Evolutionary conservation across 2,797 vertebrate species (phyloP), one percentile per base, ranked within the genome.

Genomic region (Podarcis lilfordi): DNA sequence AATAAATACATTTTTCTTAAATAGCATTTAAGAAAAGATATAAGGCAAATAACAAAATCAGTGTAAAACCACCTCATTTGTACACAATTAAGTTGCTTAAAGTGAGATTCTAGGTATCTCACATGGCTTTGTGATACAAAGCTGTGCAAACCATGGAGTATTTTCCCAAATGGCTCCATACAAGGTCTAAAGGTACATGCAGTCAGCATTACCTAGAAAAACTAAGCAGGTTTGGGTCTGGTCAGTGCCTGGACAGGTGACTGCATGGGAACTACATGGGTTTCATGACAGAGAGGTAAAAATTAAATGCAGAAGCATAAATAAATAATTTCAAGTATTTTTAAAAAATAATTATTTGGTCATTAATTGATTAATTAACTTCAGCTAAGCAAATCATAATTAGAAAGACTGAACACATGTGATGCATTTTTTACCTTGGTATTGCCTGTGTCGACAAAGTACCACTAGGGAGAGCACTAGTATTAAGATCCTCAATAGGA

Each of bases 401-500:
- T 8, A 84, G 61, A 88, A 64, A 88, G 3, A 45, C 4, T 71
- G 37, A 82, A 64, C 11, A 50, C 21, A 50, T 7, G 61, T 19
- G 25, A 78, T 66, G 50, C 23, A 74, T 3, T 37, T 55, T 55
- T 96, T 97, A 96, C 98, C 98, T 98, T 94, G 97, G 94, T 43
- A 95, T 92, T n/a, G 97, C 96, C 91, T 97, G 97, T 92, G 96
- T 95, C 4, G 97, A 96, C 66, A 97, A 95, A 3, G 97, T 97
- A 93, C 98, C 96, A 87, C 97, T 97, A 72, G 98, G 95, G 35
- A 98, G 97, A 32, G 98, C 97, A 92, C 97, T 97, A 84, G 98
- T 97, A 94, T 98, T 98, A 45, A 99, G 97, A 95, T 99, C 98
- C 72, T 99, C 98, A 75, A 99, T 97, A 0, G 98, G 99, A 86